Base-by-base conservation (phyloP, 2,888 invertebrate genomes). In the Venustoraphidia nigricollis region DNA sequence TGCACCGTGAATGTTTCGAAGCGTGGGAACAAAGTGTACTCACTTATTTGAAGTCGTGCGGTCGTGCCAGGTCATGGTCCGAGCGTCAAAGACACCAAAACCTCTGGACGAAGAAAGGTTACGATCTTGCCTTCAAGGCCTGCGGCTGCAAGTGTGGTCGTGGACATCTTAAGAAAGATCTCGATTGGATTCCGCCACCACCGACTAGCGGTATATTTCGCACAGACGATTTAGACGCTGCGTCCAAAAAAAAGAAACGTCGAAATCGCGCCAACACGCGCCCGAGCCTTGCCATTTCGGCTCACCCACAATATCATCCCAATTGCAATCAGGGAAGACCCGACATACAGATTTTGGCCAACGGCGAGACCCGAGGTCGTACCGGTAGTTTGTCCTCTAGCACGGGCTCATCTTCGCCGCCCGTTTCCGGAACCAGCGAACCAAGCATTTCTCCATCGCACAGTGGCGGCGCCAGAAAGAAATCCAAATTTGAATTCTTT, bases 91-190 rank as follows among this genome's bases (percentile, higher is more conserved):
- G 94, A 34, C 81, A 85, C 59, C 94, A 95, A 70, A 95, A 95
- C 68, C 70, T 96, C 50, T 96, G 96, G 96, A 93, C 94, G 49
- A 95, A 95, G 69, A 94, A 94, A 67, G 95, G 95, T 47, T 95
- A 95, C 71, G 95, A 96, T 68, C 68, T 95, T 64, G 93, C 93
- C 8, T 94, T 86, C 69, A 94, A 93, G 61, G 92, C 91, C 8
- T 96, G 95, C 71, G 87, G 86, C 39, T 96, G 96, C 70, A 84
- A 85, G 54, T 95, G 95, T 68, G 88, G 88, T 3, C 77, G 90
- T 35, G 95, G 95, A 8, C 93, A 94, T 62, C 68, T 96, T 57
- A 86, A 92, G 62, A 96, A 95, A 67, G 95, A 96, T 69, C 72
- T 93, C 45, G 91, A 95, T 64, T 95, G 94, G 88, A 75, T 82